Percentiles rank a stretch among this genome's conserved stretches.
Conservation (phyloP, 1,140 invertebrate genomes). For the Oreohelix idahoensis region DNA sequence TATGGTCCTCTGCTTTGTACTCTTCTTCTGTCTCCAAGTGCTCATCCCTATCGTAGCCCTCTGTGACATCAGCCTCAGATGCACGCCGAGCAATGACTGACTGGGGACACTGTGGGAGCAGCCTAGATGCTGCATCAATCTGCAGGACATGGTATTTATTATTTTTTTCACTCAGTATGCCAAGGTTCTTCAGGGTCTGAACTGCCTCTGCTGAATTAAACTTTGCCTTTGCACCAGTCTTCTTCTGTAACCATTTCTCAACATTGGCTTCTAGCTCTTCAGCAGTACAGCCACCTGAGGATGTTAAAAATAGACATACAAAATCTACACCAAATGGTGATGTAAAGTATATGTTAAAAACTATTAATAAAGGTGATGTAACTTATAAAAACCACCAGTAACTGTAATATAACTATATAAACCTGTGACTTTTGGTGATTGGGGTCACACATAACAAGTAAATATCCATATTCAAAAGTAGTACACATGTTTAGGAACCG, state of each 20-base stretch:
- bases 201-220: slow-evolving; percentile 65
- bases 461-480: no score
- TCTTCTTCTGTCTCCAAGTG: slow-evolving; percentile 65
- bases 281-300: slow-evolving; percentile 61
- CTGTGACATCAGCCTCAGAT: slow-evolving; percentile 56
- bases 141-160: slow-evolving; percentile 61
- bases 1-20: slow-evolving; percentile 64
- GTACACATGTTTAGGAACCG: no score
- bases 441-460: no score
- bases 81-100: slow-evolving; percentile 54
- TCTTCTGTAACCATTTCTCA: slow-evolving; percentile 62
- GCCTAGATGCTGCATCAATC: slow-evolving; percentile 56
- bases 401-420: no score
- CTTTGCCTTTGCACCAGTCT: slow-evolving; percentile 55
- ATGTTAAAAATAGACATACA: slow-evolving; percentile 25
- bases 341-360: no score
- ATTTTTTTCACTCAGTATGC: slow-evolving; percentile 56
- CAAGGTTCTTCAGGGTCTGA: slow-evolving; percentile 56
- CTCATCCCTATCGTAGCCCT: slow-evolving; percentile 67
- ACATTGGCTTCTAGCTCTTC: slow-evolving; percentile 57
- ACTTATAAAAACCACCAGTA: no score
- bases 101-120: slow-evolving; percentile 61
- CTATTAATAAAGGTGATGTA: no score
- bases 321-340: no score
- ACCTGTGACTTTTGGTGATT: no score